Base-by-base conservation (phyloP, 2,113 vertebrate species). In the Holacanthus passer region DNA sequence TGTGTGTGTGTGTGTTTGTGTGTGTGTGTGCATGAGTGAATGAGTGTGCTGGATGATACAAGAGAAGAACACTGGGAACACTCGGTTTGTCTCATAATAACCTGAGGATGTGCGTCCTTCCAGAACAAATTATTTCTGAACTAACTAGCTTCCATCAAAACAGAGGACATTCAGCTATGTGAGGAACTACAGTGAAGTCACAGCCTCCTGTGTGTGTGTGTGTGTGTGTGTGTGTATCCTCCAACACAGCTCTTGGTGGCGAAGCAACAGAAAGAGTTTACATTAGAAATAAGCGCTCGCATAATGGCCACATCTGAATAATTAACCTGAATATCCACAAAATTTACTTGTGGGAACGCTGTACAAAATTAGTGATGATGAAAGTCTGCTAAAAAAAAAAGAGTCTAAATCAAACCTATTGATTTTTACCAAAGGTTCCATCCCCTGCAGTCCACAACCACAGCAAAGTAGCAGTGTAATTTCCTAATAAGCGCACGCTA, bases 91-190 rank as follows among this genome's bases (percentile, higher is more conserved):
- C 79, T 80, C 87, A 90, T 79, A 90, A 90, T 84, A 89, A 86
- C 89, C 82, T 29, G 64, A 77, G 84, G 88, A 91, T 32, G 79
- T 62, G 82, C 82, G 27, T 83, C 81, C 81, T 85, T 91, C 64
- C 65, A 82, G 55, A 90, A 68, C 62, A 84, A 88, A 88, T 90
- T 72, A 89, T 91, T 88, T 86, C 60, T 41, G 37, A 80, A 62
- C 66, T 71, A 86, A 88, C 73, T 55, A 71, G 80, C 76, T 82
- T 84, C 72, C 67, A 79, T 90, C 67, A 87, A 75, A 88, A 87
- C 81, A 78, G 86, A 88, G 86, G 84, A 86, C 80, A 32, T 81
- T 27, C 13, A 27, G 55, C 78, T 29, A 41, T 47, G 31, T 11
- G 29, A 43, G 59, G 55, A 84, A 39, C n/a, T 35, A 7, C 37